Evolutionary conservation across 92 coral and sea anemone genomes (phyloP), one percentile per base, ranked within the genome.

Genomic region (Zoanthus gigantus): DNA sequence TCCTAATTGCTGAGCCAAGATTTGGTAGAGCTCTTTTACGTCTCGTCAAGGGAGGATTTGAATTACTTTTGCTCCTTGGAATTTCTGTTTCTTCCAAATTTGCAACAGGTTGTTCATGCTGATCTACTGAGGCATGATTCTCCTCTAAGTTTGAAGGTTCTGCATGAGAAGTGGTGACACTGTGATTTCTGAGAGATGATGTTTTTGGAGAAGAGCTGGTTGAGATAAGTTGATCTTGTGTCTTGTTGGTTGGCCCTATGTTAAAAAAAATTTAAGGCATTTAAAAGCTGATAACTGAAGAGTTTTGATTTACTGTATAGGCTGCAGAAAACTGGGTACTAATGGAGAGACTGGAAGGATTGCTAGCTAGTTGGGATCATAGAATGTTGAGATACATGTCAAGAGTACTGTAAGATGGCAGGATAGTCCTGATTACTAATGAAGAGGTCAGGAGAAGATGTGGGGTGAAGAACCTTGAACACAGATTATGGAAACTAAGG

Each of bases 11-110:
- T 17, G 90, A 86, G 16, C 93, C 94, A 66, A 94, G 85, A 74
- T 92, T 94, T 42, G 96, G 96, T 66, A 92, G 56, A 17, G 93
- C 94, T 52, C 96, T 89, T 67, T 90, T 94, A 46, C 96, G 94
- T 9, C 94, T 86, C 34, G 90, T 28, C 16, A 84, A 76, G 9
- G 81, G 17, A 7, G 83, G 80, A 58, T 74, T 71, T 16, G 86
- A 28, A 8, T 23, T 52, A 23, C 48, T 72, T 78, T 32, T 68
- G 73, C 8, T 86, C 67, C 83, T 32, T 14, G 37, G 5, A 13
- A 9, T 48, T 65, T 66, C 85, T 46, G 4, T 46, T 18, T 46
- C 37, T 13, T 37, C 23, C 58, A 48, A 46, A 4, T 13, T 81
- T 66, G 85, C 85, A 44, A 81, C 85, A 11, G 85, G 74, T 50